Evolutionary conservation across 2,888 invertebrate species (phyloP).

Genomic region (Zygogramma bicolorata): DNA sequence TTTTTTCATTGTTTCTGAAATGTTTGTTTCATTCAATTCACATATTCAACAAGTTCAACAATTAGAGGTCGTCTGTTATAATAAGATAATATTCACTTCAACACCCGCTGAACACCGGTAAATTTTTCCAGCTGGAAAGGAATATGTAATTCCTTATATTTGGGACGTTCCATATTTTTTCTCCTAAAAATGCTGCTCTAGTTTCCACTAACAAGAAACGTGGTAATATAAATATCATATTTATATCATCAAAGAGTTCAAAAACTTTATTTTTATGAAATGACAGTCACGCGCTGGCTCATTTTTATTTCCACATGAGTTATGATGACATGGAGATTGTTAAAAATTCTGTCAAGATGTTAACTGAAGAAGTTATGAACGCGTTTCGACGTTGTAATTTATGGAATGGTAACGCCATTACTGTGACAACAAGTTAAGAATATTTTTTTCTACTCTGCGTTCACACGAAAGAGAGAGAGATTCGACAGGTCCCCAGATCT

Average conservation of each 20-base stretch:
- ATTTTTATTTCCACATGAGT: neutral
- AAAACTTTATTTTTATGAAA: neutral
- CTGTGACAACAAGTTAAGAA: too few species aligned
- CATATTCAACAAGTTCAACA: too few species aligned
- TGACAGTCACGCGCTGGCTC: neutral
- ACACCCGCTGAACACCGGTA: too few species aligned
- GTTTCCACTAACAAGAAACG: neutral
- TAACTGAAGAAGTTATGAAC: neutral
- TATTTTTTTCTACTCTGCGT: too few species aligned
- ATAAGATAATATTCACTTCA: too few species aligned
- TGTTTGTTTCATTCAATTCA: too few species aligned
- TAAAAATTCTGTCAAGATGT: neutral
- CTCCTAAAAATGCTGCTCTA: neutral
- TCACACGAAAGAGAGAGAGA: too few species aligned
- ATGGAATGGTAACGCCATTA: too few species aligned
- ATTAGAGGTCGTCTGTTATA: too few species aligned
- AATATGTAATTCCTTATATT: neutral
- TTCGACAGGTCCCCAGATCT: too few species aligned
- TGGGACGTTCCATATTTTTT: neutral
- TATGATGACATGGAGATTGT: neutral
- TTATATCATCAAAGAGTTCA: neutral
- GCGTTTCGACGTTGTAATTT: too few species aligned
- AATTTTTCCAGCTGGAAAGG: neutral
- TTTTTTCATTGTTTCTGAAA: too few species aligned
- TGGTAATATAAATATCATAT: conserved; percentile 8